Base-by-base conservation (phyloP, 2,113 vertebrate genomes). In the Rhipidura dahli region DNA sequence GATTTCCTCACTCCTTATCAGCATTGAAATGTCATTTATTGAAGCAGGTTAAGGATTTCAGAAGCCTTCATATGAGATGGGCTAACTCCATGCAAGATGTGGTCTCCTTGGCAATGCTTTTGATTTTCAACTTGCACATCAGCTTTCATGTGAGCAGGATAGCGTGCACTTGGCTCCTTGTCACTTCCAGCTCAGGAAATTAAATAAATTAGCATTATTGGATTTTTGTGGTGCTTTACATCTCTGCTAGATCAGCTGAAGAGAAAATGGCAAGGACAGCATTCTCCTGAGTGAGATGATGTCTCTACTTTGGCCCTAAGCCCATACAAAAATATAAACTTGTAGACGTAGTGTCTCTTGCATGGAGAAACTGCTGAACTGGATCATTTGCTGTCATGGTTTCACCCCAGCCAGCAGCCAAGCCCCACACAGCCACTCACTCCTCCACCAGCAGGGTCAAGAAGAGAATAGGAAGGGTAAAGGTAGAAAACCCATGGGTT, bases 151-250 rank as follows among this genome's bases (percentile, higher is more conserved):
- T 73, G 88, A 91, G 71, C 50, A 66, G 47, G 50, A 44, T 68
- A 59, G 66, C 15, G 0, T 79, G 81, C 60, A 56, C 77, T 88
- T 8, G 2, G 56, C 60, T 93, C 18, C 44, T 26, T 92, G 88
- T 92, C 60, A 90, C 86, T 92, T 94, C 79, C 88, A 93, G 68
- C 64, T 90, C 93, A 93, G 93, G 92, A 97, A 96, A 96, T 94
- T 91, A 96, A 95, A 96, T 87, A 80, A 96, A 96, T 95, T 88
- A 94, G n/a, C 85, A 86, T 96, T 94, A 96, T 60, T 90, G 85
- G 88, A 89, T 95, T 95, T 91, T 70, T 77, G 71, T 83, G 68
- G 60, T 68, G 54, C 73, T 95, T 91, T 59, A 79, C 40, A 70
- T 90, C 85, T 80, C 79, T 70, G 57, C 85, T 86, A 88, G 63